These are phyloP conservation scores for Aramus guarauna DNA, from an alignment of 2,113 vertebrate genomes.

Conservation along the genomic window DNA sequence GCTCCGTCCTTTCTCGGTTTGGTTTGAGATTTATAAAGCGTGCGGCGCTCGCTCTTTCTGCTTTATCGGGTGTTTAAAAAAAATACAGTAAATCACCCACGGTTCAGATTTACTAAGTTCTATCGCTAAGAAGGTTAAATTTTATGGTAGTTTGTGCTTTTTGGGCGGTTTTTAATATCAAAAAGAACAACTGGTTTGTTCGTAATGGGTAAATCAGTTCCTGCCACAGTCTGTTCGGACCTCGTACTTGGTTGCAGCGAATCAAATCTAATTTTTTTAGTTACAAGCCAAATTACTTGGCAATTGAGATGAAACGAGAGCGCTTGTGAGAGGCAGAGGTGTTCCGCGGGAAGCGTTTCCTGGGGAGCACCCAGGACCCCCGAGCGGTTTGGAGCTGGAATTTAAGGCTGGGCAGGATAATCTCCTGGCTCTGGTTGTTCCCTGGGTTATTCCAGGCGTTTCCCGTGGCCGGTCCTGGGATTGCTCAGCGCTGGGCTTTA, in stretches of 20 bases:
- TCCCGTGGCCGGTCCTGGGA: neutral
- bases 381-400: rapidly evolving
- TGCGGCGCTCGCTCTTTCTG: neutral
- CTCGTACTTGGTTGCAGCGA: neutral
- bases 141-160: neutral
- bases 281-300: neutral
- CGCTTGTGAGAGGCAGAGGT: neutral
- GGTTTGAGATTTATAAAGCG: neutral
- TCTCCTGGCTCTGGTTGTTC: neutral
- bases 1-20: rapidly evolving
- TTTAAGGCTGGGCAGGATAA: neutral
- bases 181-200: neutral
- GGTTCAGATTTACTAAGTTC: neutral
- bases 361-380: neutral
- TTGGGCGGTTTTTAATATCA: rapidly evolving
- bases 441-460: neutral
- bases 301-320: neutral
- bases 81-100: rapidly evolving
- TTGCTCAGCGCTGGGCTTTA: neutral
- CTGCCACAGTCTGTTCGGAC: neutral
- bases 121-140: neutral
- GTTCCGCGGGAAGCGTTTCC: neutral
- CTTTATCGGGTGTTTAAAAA: neutral
- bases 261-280: neutral
- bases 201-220: neutral